These are phyloP conservation scores for Thunnus albacares DNA, from an alignment of 2,797 vertebrate species.

Conservation along the genomic window DNA sequence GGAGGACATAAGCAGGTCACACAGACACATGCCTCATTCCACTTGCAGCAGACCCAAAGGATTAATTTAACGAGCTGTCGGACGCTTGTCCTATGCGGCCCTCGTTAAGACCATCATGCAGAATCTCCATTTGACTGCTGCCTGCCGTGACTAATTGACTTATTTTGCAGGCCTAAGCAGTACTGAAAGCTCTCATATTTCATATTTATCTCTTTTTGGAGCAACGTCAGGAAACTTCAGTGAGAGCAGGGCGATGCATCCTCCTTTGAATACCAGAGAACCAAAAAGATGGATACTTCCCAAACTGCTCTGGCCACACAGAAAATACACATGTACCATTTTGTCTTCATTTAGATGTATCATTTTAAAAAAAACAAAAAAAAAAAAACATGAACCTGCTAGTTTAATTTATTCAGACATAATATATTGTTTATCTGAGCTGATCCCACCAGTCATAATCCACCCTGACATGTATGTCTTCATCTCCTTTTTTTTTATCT, in stretches of 20 bases:
- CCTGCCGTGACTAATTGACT: slow-evolving; percentile 86
- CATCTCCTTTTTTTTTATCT: slow-evolving; percentile 54
- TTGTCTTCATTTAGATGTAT: slow-evolving; percentile 23
- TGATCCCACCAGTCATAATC: slow-evolving; percentile 38
- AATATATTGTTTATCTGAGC: slow-evolving; percentile 10
- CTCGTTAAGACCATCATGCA: slow-evolving; percentile 85
- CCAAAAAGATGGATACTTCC: slow-evolving; percentile 30
- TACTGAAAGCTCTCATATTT: slow-evolving; percentile 84
- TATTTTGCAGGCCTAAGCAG: slow-evolving; percentile 84
- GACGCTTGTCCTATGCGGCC: slow-evolving; percentile 81
- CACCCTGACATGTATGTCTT: slow-evolving; percentile 47
- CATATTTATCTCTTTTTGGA: slow-evolving; percentile 79
- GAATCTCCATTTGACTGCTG: slow-evolving; percentile 84
- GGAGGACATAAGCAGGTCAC: slow-evolving; percentile 86
- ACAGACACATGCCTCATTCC: slow-evolving; percentile 83
- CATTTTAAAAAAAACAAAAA: neutral
- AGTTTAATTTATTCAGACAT: neutral
- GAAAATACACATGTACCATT: slow-evolving; percentile 12
- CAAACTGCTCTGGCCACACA: slow-evolving; percentile 33
- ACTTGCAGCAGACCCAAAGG: slow-evolving; percentile 81
- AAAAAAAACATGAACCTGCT: neutral
- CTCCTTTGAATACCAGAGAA: slow-evolving; percentile 42
- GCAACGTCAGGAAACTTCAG: slow-evolving; percentile 76
- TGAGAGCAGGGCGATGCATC: slow-evolving; percentile 39
- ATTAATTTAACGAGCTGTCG: slow-evolving; percentile 88